phyloP scores from a whole-genome alignment of 2,888 invertebrate species.

The Orchesellides sinensis region DNA sequence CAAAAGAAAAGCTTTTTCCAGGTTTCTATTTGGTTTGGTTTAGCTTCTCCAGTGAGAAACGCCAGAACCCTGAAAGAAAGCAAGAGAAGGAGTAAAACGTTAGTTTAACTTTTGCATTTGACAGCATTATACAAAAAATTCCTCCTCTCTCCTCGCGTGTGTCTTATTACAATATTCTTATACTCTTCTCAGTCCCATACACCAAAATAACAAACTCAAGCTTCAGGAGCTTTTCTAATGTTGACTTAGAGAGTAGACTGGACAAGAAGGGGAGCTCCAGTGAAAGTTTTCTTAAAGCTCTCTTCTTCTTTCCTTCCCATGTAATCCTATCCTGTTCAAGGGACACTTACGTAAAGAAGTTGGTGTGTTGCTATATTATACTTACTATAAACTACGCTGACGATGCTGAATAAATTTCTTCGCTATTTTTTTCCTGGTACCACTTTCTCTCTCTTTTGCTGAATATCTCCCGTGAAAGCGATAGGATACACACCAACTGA shows the following conservation, averaged over 20 bases:
- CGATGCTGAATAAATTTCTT: too few relatives aligned
- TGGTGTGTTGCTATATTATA: background rate
- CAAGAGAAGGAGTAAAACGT: conserved; percentile 16
- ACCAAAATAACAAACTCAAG: background rate
- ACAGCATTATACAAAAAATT: conserved; percentile 29
- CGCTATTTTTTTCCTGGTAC: background rate
- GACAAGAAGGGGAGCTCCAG: background rate
- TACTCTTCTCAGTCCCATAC: background rate
- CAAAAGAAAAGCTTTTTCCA: too few relatives aligned
- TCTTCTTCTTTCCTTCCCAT: too few relatives aligned
- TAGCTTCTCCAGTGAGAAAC: conserved; percentile 7
- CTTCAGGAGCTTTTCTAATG: background rate
- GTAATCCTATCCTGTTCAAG: background rate
- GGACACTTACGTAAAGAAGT: background rate
- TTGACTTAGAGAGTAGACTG: background rate
- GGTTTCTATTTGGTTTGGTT: conserved; percentile 11
- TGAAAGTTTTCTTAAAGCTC: too few relatives aligned
- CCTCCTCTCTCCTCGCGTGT: background rate
- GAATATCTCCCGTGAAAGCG: background rate
- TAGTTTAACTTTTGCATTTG: conserved; percentile 53
- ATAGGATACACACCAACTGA: conserved; percentile 33
- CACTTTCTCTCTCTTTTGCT: background rate
- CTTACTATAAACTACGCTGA: too few relatives aligned
- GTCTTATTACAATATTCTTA: background rate
- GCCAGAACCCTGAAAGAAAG: background rate